Evolutionary conservation across 2,797 vertebrate species (phyloP), one percentile per base, ranked within the genome.

Genomic region (Ambastaia sidthimunki): DNA sequence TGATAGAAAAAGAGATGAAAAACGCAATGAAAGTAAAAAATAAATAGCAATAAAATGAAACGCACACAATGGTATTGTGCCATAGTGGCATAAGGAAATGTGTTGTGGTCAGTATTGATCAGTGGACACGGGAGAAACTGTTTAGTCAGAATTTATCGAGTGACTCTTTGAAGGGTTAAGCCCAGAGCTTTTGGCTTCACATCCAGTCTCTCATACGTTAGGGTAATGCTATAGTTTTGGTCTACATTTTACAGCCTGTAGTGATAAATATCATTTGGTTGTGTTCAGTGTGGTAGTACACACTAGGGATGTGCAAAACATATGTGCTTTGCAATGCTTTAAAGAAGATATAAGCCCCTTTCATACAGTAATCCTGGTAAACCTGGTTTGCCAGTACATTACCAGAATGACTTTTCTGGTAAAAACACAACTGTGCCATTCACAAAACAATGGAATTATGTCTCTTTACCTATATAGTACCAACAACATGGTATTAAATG

Each of bases 131-230:
- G 28, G n/a, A 71, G 21, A 60, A 68, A 74, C 84, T 94, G 94
- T 96, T 95, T 91, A 93, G 90, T 93, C 94, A 89, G 93, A 94
- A 96, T 96, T 95, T 95, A 94, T 94, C 92, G 92, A 92, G 90
- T 93, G 95, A 96, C 95, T 94, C 93, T 91, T 69, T 85, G 84
- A 91, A 66, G 95, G 96, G 95, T 97, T 97, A 96, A 97, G 95
- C 92, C 93, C 92, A 93, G 93, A 89, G 90, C 88, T 93, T 91
- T 59, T 80, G 71, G 80, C 80, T 60, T 16, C 23, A 70, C 54
- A 70, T 57, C 47, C 70, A 73, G 77, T 66, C 62, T 19, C 55
- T 76, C 62, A 80, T 77, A 84, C 78, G 63, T 52, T 47, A 74
- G 74, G 69, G 68, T 81, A 77, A 74, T 48, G 71, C 74, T 47